Percentiles rank a stretch among this genome's conserved stretches.
Conservation (phyloP, 2,113 vertebrate species). For the Ranitomeya imitator region DNA sequence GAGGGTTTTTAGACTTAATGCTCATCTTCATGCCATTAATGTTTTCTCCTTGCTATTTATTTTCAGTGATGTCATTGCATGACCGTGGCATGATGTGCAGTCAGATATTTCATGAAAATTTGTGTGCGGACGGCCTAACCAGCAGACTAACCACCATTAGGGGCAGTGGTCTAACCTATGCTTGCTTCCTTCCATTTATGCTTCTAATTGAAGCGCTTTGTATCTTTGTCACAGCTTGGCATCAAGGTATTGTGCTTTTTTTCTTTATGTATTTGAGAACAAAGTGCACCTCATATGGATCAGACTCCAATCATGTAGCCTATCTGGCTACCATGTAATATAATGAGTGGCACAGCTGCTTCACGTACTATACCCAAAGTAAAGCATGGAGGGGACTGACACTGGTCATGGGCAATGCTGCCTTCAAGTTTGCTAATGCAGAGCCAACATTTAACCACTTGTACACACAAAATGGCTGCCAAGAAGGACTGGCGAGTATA, state of each 20-base stretch:
- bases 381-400: neutral
- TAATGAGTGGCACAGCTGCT: neutral
- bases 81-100: slow-evolving; percentile 46
- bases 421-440: neutral
- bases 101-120: slow-evolving; percentile 49
- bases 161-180: slow-evolving; percentile 25
- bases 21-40: slow-evolving; percentile 22
- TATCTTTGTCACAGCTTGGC: slow-evolving; percentile 2
- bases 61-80: slow-evolving; percentile 56
- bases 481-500: neutral
- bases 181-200: slow-evolving; percentile 14
- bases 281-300: neutral
- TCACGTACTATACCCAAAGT: neutral
- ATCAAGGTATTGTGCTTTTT: slow-evolving; percentile 43
- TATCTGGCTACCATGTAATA: neutral
- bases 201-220: slow-evolving; percentile 1
- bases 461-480: neutral
- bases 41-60: slow-evolving; percentile 55
- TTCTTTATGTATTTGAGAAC: slow-evolving; percentile 21
- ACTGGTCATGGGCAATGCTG: neutral
- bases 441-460: slow-evolving; percentile 13
- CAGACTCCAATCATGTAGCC: neutral
- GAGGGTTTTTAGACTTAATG: neutral
- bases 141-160: slow-evolving; percentile 48
- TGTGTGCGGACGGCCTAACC: slow-evolving; percentile 34